phyloP scores from a whole-genome alignment of 2,888 invertebrate species.

The Lagria hirta region DNA sequence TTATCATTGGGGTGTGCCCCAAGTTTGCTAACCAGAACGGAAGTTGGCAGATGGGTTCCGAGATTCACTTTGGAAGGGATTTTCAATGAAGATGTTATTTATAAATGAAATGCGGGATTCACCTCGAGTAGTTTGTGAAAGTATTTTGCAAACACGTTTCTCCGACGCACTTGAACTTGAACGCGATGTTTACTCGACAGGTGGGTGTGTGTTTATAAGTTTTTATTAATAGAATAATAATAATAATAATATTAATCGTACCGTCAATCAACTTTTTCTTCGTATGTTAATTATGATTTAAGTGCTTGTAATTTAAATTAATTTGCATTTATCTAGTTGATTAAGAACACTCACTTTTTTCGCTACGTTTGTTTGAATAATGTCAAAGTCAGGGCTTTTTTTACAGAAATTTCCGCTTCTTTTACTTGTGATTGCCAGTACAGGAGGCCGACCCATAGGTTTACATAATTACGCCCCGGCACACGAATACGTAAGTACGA shows the following conservation, averaged over 20 bases:
- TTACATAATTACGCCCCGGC: constrained; percentile 36
- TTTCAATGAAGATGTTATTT: constrained; percentile 43
- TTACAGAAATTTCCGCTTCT: constrained; percentile 8
- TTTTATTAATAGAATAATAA: too few species aligned
- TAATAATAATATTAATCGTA: too few species aligned
- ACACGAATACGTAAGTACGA: constrained; percentile 38
- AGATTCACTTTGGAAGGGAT: constrained; percentile 34
- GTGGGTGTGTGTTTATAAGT: constrained; percentile 27
- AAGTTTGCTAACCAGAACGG: too few species aligned
- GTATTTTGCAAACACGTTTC: constrained; percentile 37
- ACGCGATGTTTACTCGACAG: constrained; percentile 34
- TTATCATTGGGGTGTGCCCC: too few species aligned
- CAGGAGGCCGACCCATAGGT: constrained; percentile 21
- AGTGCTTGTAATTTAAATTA: too few species aligned
- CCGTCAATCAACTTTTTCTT: constrained; percentile 2
- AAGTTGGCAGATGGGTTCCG: too few species aligned
- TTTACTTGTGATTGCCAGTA: constrained; percentile 6
- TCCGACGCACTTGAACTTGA: constrained; percentile 43
- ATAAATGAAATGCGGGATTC: constrained; percentile 44
- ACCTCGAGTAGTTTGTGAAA: constrained; percentile 45
- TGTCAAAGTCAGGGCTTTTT: too few species aligned
- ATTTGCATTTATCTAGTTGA: too few species aligned
- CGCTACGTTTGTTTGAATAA: too few species aligned
- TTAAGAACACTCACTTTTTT: too few species aligned
- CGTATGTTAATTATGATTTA: not conserved